Evolutionary conservation across 2,797 vertebrate species (phyloP), one percentile per base, ranked within the genome.

Genomic region (Melanogrammus aeglefinus): DNA sequence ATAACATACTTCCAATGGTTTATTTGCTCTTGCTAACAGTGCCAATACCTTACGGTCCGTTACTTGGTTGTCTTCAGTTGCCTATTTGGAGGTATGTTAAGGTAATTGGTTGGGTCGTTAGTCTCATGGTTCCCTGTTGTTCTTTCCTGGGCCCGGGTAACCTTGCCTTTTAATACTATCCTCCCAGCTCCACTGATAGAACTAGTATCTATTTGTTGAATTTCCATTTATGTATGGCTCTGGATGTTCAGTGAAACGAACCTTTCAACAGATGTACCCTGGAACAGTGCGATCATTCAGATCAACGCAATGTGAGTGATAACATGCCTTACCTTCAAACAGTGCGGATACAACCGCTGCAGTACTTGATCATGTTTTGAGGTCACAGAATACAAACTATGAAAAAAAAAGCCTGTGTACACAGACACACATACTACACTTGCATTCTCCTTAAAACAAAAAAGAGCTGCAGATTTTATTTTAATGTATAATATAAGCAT

Each of bases 401-500:
- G 63, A 66, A 63, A 24, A 57, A 16, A 63, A 63, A 57, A 27
- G 12, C 31, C 31, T 36, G 33, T 36, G 47, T 14, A 51, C 27
- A 77, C 66, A 33, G 31, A 18, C 24, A 71, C 18, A 72, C 66
- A 76, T 36, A 13, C 39, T 8, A n/a, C 1, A n/a, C 76, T 80
- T 75, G 13, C 36, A 77, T 79, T 35, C 78, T 63, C 57, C n/a
- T 69, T 8, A 66, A 69, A 69, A 13, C 2, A 66, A 69, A 69
- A 13, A 12, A 27, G 6, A 24, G 63, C 63, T 69, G 63, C 63
- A 69, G 63, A 77, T 75, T 21, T 10, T 80, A 70, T 76, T 51
- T 36, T 69, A 69, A 69, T 69, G 71, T 41, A 73, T 76, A 74
- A 27, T 41, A 36, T 78, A n/a, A 38, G 36, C 75, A 72, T 66